Evolutionary conservation across 2,888 invertebrate species (phyloP).

Genomic region (Oscheius onirici): DNA sequence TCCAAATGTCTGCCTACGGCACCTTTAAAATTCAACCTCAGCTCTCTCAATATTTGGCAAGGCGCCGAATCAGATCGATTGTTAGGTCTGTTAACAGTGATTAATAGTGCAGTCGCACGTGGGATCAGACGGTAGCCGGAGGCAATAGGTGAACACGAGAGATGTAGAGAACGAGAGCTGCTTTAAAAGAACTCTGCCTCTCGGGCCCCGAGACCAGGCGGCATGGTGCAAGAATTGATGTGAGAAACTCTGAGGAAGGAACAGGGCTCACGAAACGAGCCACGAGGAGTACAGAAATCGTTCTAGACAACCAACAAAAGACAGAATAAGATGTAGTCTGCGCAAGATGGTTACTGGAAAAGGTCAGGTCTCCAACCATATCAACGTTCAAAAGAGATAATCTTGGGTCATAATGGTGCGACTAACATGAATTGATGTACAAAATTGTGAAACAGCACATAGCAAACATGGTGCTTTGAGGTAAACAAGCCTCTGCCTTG

Average conservation of each 20-base stretch:
- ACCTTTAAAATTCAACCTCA: not conserved
- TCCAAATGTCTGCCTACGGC: no score
- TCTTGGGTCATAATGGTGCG: no score
- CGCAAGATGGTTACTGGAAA: no score
- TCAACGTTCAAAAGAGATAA: no score
- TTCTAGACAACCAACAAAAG: no score
- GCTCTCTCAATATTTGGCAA: conserved; percentile 6
- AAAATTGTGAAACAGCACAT: conserved; percentile 9
- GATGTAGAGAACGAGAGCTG: conserved; percentile 13
- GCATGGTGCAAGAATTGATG: conserved; percentile 25
- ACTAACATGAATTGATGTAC: not conserved
- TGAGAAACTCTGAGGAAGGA: conserved; percentile 6
- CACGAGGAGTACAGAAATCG: no score
- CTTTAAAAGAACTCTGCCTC: conserved; percentile 26
- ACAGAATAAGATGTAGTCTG: no score
- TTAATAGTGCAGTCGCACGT: conserved; percentile 31
- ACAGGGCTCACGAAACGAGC: not conserved
- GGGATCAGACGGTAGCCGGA: conserved; percentile 28
- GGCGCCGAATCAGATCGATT: conserved; percentile 21
- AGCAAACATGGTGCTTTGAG: conserved; percentile 18
- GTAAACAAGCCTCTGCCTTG: conserved; percentile 13
- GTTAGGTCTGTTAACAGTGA: conserved; percentile 24
- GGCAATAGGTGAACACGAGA: conserved; percentile 10
- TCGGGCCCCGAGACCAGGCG: conserved; percentile 17
- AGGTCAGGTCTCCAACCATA: no score